phyloP scores from a whole-genome alignment of 2,113 vertebrate species.

The Asarcornis scutulata region DNA sequence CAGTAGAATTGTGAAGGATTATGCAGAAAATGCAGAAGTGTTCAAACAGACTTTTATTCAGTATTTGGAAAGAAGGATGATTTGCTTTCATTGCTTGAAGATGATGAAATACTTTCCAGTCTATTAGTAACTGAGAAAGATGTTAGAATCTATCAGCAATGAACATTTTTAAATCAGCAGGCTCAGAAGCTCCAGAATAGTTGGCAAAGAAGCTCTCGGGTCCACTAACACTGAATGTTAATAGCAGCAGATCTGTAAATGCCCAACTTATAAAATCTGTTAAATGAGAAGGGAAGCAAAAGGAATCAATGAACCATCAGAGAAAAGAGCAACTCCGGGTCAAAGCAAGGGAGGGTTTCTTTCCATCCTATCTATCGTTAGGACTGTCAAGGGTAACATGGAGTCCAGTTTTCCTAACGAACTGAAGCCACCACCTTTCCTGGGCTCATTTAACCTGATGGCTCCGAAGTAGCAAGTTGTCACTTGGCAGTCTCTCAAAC shows the following conservation, averaged over 20 bases:
- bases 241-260: conserved; percentile 43
- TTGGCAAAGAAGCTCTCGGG: conserved; percentile 4
- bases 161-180: conserved; percentile 28
- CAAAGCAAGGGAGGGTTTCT: neutral
- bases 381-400: fast-evolving
- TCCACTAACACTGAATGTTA: neutral
- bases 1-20: conserved; percentile 43
- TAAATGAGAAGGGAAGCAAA: conserved; percentile 19
- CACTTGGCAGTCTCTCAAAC: neutral
- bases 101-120: conserved; percentile 61
- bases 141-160: conserved; percentile 8
- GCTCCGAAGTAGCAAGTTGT: neutral
- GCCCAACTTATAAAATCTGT: conserved; percentile 40
- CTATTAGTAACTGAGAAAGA: conserved; percentile 39
- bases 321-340: conserved; percentile 13
- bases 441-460: neutral
- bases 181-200: neutral
- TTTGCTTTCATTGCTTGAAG: conserved; percentile 54
- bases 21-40: conserved; percentile 59
- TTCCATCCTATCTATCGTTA: neutral
- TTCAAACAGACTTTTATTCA: conserved; percentile 14
- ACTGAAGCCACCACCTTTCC: neutral
- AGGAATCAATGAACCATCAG: conserved; percentile 9
- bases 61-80: conserved; percentile 56
- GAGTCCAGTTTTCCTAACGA: neutral